Base-by-base conservation (phyloP, 1,140 invertebrate genomes). In the Eupeodes corollae region DNA sequence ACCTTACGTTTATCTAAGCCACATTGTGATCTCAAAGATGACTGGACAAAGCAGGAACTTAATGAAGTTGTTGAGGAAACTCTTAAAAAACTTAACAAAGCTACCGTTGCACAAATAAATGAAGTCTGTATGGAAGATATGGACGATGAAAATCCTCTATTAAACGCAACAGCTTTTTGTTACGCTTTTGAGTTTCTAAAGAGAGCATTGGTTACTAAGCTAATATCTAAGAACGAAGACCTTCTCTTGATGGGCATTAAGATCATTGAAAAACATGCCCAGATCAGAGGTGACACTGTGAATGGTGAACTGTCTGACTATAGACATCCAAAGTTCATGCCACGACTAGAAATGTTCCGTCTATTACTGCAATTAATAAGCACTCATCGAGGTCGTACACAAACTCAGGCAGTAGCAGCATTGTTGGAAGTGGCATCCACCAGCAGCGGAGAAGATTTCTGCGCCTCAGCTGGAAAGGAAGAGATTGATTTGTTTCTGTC, bases 131-230 rank as follows among this genome's bases (percentile, higher is more conserved):
- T 35, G 14, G 18, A 12, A 35, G 52, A 55, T 18, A 46, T 53
- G 10, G 31, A 49, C 26, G 14, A 48, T 39, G 47, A 55, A 60
- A 38, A 65, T 58, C n/a, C 64, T 52, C 54, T 74, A 33, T 75
- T 88, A 34, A 75, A 75, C 5, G 80, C 80, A 1, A 80, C 87
- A 2, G 80, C 81, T 1, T 91, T 94, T 70, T 81, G 85, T 34
- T 93, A 87, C 59, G 74, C 80, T 18, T 94, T 91, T 64, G 83
- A 86, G 6, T 77, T 94, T 47, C 67, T 95, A 5, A 80, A 79
- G 48, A 72, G 76, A 51, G 80, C 83, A 47, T 56, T 88, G 30
- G 59, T 73, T 8, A 50, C 55, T 50, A 60, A 53, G 54, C 59
- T 42, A 69, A 73, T 57, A 13, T 51, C 52, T 30, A 61, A 57